Evolutionary conservation across 2,888 invertebrate species (phyloP), one percentile per base, ranked within the genome.

Genomic region (Lepidochrysops patricia): DNA sequence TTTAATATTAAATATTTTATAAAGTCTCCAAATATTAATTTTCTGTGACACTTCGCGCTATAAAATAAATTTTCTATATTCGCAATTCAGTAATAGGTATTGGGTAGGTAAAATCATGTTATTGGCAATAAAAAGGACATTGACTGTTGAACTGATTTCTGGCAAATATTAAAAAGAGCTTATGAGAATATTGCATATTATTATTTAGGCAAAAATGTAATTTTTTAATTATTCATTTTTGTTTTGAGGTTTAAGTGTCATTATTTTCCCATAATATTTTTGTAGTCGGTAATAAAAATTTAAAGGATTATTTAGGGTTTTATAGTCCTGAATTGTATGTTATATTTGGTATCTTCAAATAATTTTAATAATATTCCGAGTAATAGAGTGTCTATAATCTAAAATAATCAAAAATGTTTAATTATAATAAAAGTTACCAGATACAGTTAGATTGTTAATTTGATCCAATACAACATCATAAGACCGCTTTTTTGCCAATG

Each of bases 61-160:
- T 54, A 12, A 29, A 19, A 19, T 32, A 54, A 52, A 52, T 52
- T 32, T 32, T 19, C 15, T 32, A 12, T 26, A 27, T 27, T 13
- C 52, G 4, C 52, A 52, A 25, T 52, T 52, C 9, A 3, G 23
- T n/a, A 26, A 26, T 50, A 49, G 23, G 12, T 23, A 9, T 23
- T 49, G 12, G 12, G 25, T 49, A 49, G 15, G 15, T 37, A 6
- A 13, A 25, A 54, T 32, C 54, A 32, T 54, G 15, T 29, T 32
- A 32, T 32, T 13, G 19, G 54, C 32, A 5, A 54, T 29, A 54
- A 54, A 54, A 54, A 54, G 54, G 32, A 54, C 54, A 9, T 54
- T 54, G 29, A 54, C 54, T 54, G 27, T 13, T 52, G 26, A 12
- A 52, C 52, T 27, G 52, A 52, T 32, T 54, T 4, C 7, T 9